Conservation (phyloP, 2,797 vertebrate species). For the Apogon talboti region DNA sequence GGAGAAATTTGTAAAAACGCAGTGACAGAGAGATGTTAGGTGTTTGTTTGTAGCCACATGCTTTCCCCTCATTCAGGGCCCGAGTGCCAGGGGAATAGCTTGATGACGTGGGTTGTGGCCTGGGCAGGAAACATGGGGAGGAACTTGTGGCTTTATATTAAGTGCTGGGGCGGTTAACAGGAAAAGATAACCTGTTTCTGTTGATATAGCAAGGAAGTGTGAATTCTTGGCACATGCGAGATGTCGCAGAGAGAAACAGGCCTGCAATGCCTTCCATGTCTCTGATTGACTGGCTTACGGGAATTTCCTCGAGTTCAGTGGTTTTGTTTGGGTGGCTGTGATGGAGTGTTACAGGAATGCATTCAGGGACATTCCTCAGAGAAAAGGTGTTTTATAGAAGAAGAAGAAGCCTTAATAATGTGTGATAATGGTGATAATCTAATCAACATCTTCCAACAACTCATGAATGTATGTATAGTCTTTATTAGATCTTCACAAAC, state of each 20-base stretch:
- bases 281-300: constrained; percentile 59
- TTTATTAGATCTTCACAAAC: too few relatives aligned
- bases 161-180: constrained; percentile 81
- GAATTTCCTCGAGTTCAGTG: constrained; percentile 67
- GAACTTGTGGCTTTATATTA: constrained; percentile 86
- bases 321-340: constrained; percentile 62
- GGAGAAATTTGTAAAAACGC: constrained; percentile 14
- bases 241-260: constrained; percentile 49
- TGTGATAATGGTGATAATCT: too few relatives aligned
- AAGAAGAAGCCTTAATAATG: constrained; percentile 7
- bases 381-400: constrained; percentile 40
- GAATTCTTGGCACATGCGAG: constrained; percentile 69
- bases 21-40: constrained; percentile 46
- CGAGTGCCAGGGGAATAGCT: constrained; percentile 68
- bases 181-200: constrained; percentile 81
- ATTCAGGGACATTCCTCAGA: constrained; percentile 49
- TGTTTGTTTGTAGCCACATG: constrained; percentile 74
- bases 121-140: constrained; percentile 79
- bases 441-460: too few relatives aligned
- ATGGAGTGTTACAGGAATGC: constrained; percentile 60
- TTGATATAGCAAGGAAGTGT: constrained; percentile 76
- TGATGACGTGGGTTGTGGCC: constrained; percentile 82
- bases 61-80: constrained; percentile 58
- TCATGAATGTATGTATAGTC: too few relatives aligned
- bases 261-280: constrained; percentile 39